These are phyloP conservation scores for Pyxicephalus adspersus DNA, from an alignment of 2,113 vertebrate species.

Conservation along the genomic window DNA sequence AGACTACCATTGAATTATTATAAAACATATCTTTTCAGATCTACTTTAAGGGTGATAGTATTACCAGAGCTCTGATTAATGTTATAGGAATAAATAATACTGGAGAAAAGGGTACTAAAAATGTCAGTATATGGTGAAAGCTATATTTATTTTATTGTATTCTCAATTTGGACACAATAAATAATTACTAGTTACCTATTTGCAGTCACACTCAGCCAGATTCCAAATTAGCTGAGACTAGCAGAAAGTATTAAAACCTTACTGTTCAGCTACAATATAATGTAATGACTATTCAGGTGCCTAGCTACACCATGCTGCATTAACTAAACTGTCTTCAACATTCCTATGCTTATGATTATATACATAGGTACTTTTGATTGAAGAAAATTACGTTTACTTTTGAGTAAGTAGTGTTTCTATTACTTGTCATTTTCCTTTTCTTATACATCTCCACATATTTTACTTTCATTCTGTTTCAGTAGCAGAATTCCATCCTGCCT, in stretches of 20 bases:
- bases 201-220: not conserved
- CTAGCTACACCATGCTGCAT: not conserved
- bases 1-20: not conserved
- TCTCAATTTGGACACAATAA: not conserved
- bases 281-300: not conserved
- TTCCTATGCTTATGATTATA: not conserved
- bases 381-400: not conserved
- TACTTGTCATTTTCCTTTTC: not conserved
- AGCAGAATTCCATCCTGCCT: not conserved
- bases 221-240: not conserved
- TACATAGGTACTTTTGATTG: not conserved
- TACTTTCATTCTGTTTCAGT: not conserved
- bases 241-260: not conserved
- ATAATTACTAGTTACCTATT: not conserved
- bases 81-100: not conserved
- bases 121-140: not conserved
- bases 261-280: not conserved
- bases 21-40: not conserved
- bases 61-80: not conserved
- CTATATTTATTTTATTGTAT: conserved; percentile 8
- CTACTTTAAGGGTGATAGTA: not conserved
- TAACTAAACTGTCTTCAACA: not conserved
- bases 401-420: not conserved
- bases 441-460: not conserved
- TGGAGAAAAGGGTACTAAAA: not conserved